phyloP scores from a whole-genome alignment of 2,113 vertebrate genomes.

The Oncorhynchus gorbuscha region DNA sequence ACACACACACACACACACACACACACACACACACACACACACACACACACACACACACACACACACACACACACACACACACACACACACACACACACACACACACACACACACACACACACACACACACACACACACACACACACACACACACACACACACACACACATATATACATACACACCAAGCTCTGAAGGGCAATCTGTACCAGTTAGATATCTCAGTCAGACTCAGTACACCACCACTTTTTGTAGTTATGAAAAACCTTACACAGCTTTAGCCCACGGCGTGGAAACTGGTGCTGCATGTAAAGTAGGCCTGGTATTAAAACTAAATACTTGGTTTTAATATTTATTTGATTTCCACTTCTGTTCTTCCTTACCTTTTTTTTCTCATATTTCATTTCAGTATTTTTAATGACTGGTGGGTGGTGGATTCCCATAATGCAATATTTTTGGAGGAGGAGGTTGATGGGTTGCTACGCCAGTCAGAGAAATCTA shows the following conservation, averaged over 20 bases:
- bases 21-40: too few species aligned
- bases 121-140: too few species aligned
- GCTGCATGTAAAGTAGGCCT: slow-evolving; percentile 1
- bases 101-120: too few species aligned
- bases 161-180: slow-evolving; percentile 11
- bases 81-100: too few species aligned
- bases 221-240: slow-evolving; percentile 5
- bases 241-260: too few species aligned
- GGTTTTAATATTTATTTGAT: not conserved
- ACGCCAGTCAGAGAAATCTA: slow-evolving; percentile 29
- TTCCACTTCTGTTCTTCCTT: not conserved
- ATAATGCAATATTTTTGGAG: not conserved
- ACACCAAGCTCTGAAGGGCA: slow-evolving; percentile 5
- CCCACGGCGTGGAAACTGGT: not conserved
- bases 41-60: too few species aligned
- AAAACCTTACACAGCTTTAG: too few species aligned
- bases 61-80: too few species aligned
- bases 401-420: slow-evolving; percentile 13
- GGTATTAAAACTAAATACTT: not conserved
- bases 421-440: slow-evolving; percentile 13
- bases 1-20: slow-evolving; percentile 11
- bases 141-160: slow-evolving; percentile 14
- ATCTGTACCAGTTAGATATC: slow-evolving; percentile 11
- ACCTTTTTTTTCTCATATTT: not conserved
- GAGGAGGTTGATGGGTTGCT: slow-evolving; percentile 7